phyloP scores from a whole-genome alignment of 2,113 vertebrate species.

The Dendropsophus ebraccatus region DNA sequence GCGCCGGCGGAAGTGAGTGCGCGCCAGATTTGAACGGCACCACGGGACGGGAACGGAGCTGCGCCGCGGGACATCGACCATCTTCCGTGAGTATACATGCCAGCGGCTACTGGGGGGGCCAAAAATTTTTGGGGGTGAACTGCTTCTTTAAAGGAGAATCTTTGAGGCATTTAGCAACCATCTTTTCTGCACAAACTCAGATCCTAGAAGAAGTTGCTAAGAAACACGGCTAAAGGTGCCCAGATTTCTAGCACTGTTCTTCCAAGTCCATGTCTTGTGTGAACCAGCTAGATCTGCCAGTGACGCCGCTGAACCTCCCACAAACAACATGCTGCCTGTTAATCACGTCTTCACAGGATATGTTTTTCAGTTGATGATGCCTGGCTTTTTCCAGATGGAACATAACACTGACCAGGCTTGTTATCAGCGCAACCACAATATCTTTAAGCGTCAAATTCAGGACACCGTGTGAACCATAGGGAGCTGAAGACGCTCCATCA shows the following conservation, averaged over 20 bases:
- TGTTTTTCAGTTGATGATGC: slow-evolving; percentile 24
- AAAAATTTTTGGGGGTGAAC: too few species aligned
- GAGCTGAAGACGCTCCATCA: too few species aligned
- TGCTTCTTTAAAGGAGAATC: too few species aligned
- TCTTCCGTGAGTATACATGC: too few species aligned
- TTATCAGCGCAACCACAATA: background rate
- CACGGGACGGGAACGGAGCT: too few species aligned
- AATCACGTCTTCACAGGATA: slow-evolving; percentile 7
- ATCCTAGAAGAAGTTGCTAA: background rate
- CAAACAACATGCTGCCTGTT: slow-evolving; percentile 46
- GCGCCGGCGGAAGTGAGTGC: too few species aligned
- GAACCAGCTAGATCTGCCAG: slow-evolving; percentile 26
- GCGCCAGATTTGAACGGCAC: too few species aligned
- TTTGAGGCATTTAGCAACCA: background rate
- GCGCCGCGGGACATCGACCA: too few species aligned
- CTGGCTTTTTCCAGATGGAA: slow-evolving; percentile 6
- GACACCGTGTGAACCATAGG: background rate
- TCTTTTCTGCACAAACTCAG: background rate
- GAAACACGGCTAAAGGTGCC: background rate
- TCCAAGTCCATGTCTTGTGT: slow-evolving; percentile 17
- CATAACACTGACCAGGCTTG: slow-evolving; percentile 1
- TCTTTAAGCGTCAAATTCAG: background rate
- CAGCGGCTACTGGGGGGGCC: too few species aligned
- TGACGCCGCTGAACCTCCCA: slow-evolving; percentile 39
- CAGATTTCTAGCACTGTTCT: background rate